Percentiles rank a stretch among this genome's conserved stretches.
These are phyloP conservation scores for Rhynchonycteris naso DNA, from an alignment of 2,797 vertebrate species.

Conservation along the genomic window DNA sequence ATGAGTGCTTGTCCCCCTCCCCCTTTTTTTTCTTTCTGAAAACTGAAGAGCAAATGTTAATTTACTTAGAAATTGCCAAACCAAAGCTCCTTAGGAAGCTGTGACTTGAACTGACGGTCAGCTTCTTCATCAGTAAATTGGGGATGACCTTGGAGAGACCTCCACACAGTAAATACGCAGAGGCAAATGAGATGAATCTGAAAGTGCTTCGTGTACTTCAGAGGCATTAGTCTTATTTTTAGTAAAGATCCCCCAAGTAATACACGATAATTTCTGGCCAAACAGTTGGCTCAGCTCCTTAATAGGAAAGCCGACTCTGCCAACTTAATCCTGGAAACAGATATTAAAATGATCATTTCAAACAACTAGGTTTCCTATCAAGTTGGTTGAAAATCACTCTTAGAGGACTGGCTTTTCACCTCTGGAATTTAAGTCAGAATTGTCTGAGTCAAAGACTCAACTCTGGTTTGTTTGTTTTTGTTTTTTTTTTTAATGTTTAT, in stretches of 20 bases:
- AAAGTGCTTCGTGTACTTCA: neutral
- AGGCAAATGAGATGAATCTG: neutral
- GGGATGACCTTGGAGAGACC: neutral
- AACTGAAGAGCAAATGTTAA: neutral
- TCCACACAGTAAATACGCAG: neutral
- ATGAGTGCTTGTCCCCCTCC: conserved; percentile 13
- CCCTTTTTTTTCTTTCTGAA: neutral
- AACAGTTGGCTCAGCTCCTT: conserved; percentile 53
- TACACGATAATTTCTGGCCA: conserved; percentile 69
- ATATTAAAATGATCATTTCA: conserved; percentile 68
- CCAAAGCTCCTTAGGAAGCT: neutral
- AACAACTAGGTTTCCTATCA: conserved; percentile 50
- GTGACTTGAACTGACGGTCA: neutral
- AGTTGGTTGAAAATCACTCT: conserved; percentile 65
- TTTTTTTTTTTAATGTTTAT: no score
- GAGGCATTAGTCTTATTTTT: neutral
- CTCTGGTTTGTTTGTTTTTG: no score
- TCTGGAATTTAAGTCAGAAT: conserved; percentile 54
- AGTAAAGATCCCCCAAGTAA: neutral
- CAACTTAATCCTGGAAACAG: conserved; percentile 65
- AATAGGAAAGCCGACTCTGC: conserved; percentile 57
- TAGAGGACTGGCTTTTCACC: conserved; percentile 63
- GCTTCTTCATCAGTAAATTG: neutral
- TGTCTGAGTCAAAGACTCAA: conserved; percentile 37
- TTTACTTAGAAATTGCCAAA: neutral